Evolutionary conservation across 2,113 vertebrate species (phyloP).

Genomic region (Azemiops feae): DNA sequence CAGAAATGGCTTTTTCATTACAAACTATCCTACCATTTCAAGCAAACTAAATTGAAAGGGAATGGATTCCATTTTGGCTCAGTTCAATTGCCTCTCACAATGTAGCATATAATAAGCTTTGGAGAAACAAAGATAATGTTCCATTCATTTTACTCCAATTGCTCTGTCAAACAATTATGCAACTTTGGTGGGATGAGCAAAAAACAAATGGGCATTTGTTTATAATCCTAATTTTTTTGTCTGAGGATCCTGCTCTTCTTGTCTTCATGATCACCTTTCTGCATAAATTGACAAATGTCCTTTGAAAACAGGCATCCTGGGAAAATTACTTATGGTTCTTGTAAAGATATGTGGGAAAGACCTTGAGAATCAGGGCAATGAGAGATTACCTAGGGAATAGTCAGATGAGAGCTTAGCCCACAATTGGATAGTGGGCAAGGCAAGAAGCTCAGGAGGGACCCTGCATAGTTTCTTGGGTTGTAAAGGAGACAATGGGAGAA

Average conservation of each 20-base stretch:
- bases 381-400: neutral
- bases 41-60: neutral
- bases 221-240: neutral
- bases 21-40: neutral
- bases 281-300: neutral
- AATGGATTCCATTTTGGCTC: neutral
- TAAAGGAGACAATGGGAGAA: neutral
- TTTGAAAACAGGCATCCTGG: neutral
- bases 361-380: neutral
- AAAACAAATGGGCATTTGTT: neutral
- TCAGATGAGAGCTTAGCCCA: neutral
- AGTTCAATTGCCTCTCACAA: neutral
- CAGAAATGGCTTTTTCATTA: neutral
- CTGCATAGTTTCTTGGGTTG: neutral
- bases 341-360: neutral
- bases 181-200: neutral
- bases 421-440: neutral
- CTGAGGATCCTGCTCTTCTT: neutral
- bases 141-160: constrained; percentile 8
- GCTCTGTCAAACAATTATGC: constrained; percentile 1
- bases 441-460: neutral
- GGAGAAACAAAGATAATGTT: neutral
- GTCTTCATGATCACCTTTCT: neutral
- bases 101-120: neutral
- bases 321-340: neutral